These are phyloP conservation scores for Helicolenus hilgendorfi DNA, from an alignment of 2,797 vertebrate species.

Conservation along the genomic window DNA sequence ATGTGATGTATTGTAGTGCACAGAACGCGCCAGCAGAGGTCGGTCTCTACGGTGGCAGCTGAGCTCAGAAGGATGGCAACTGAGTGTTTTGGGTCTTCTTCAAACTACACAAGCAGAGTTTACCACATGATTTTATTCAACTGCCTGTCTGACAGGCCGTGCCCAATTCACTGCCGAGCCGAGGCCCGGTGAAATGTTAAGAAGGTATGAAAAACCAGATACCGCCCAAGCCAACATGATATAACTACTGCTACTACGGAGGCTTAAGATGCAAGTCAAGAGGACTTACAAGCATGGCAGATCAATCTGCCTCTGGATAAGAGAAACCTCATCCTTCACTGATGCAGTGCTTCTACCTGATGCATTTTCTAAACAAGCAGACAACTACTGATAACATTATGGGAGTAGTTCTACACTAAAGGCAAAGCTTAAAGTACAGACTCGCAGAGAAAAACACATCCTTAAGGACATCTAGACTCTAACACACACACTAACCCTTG, in stretches of 20 bases:
- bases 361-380: slow-evolving; percentile 50
- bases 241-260: neutral
- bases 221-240: too few relatives aligned
- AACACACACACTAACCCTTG: slow-evolving; percentile 93
- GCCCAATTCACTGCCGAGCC: too few relatives aligned
- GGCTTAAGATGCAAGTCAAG: slow-evolving; percentile 22
- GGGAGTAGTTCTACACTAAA: slow-evolving; percentile 6
- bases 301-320: neutral
- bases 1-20: too few relatives aligned
- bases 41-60: too few relatives aligned
- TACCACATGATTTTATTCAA: too few relatives aligned
- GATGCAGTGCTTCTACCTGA: slow-evolving; percentile 25
- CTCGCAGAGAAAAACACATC: neutral
- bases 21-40: too few relatives aligned
- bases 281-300: slow-evolving; percentile 23
- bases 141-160: too few relatives aligned
- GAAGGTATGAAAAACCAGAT: too few relatives aligned
- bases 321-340: neutral
- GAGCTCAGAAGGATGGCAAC: too few relatives aligned
- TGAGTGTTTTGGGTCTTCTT: too few relatives aligned
- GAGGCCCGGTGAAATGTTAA: too few relatives aligned
- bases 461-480: slow-evolving; percentile 35
- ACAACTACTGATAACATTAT: slow-evolving; percentile 27
- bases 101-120: too few relatives aligned
- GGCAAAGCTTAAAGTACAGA: neutral